A percentile compares a stretch with the other conserved stretches of the same genome.
Conservation (phyloP, 2,113 vertebrate genomes). For the Empidonax alnorum region DNA sequence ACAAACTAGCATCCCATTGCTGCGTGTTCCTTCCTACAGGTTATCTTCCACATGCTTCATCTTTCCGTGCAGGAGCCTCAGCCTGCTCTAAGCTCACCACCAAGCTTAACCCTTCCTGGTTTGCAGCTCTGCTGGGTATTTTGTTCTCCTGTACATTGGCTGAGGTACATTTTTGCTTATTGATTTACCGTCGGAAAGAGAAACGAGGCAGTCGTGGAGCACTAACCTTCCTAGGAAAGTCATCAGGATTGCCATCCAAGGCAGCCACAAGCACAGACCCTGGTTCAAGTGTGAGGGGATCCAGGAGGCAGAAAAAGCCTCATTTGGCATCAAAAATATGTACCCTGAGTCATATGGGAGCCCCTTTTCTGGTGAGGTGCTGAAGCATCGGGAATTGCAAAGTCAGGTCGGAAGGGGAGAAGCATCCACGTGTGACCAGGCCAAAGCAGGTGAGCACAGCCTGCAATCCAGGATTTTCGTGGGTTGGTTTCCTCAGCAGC, state of each 20-base stretch:
- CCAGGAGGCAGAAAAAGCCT: not conserved
- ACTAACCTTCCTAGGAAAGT: not conserved
- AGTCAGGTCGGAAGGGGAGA: not conserved
- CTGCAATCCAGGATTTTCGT: not conserved
- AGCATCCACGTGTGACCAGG: not conserved
- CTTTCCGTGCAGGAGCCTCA: not conserved
- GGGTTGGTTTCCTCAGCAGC: not conserved
- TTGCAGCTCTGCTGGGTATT: not conserved
- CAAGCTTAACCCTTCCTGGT: not conserved
- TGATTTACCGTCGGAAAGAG: not conserved
- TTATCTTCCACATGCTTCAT: rapidly evolving
- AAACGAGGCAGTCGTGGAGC: not conserved
- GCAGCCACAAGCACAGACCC: not conserved
- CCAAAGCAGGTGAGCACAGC: not conserved
- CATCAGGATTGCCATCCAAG: not conserved
- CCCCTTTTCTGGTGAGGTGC: rapidly evolving
- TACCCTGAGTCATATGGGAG: rapidly evolving
- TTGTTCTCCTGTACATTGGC: not conserved
- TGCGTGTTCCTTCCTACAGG: not conserved
- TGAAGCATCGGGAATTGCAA: not conserved
- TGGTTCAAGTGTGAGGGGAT: not conserved
- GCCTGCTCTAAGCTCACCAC: not conserved
- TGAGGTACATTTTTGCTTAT: not conserved
- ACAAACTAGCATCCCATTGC: not conserved
- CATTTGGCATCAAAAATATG: not conserved